A percentile compares a stretch with the other conserved stretches of the same genome.
These are phyloP conservation scores for Argya squamiceps DNA, from an alignment of 2,797 vertebrate species.

Conservation along the genomic window DNA sequence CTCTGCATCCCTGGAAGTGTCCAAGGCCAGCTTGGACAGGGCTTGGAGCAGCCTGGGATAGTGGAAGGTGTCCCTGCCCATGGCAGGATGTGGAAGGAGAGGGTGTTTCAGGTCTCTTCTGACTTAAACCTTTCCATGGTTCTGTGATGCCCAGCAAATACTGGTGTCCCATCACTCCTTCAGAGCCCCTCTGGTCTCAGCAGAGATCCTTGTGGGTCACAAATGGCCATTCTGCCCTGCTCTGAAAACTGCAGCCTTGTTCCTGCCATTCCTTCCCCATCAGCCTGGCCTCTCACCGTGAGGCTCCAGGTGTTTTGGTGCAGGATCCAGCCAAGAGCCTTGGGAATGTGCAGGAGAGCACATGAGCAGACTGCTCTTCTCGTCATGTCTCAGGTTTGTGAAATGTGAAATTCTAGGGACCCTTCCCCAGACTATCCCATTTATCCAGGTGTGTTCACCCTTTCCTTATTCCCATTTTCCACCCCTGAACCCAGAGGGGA, in stretches of 20 bases:
- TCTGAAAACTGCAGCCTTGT: not conserved
- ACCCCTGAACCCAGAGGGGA: accelerated
- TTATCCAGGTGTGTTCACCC: not conserved
- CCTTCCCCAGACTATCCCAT: not conserved
- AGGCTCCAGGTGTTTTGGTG: not conserved
- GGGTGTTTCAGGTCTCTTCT: too few relatives aligned
- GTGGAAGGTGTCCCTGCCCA: not conserved
- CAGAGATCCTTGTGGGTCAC: not conserved
- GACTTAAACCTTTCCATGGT: too few relatives aligned
- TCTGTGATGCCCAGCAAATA: not conserved
- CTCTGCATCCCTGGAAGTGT: not conserved
- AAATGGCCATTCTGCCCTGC: not conserved
- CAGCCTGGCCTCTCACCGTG: not conserved
- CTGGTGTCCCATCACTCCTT: not conserved
- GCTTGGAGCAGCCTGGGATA: accelerated
- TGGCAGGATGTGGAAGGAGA: not conserved
- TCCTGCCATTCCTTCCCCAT: not conserved
- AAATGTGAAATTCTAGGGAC: not conserved
- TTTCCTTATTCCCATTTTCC: not conserved
- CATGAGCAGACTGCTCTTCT: not conserved
- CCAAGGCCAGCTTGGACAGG: accelerated
- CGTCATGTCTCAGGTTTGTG: accelerated
- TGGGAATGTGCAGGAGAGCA: not conserved
- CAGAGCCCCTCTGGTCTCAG: not conserved
- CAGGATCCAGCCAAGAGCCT: not conserved